A percentile compares a stretch with the other conserved stretches of the same genome.
These are phyloP conservation scores for Silurus aristotelis DNA, from an alignment of 2,797 vertebrate genomes.

Conservation along the genomic window DNA sequence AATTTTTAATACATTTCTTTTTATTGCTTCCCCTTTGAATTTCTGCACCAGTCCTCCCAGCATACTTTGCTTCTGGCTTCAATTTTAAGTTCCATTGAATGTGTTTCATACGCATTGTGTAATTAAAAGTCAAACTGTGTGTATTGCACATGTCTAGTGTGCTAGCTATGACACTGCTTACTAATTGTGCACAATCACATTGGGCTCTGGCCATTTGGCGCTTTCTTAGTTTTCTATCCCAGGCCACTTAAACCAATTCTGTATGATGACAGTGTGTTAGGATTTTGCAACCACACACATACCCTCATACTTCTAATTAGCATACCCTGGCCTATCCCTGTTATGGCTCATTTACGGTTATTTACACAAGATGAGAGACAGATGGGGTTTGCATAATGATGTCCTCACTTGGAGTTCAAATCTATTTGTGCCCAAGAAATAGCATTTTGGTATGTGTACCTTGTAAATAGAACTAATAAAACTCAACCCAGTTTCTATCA, in stretches of 20 bases:
- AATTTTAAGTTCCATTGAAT: conserved; percentile 58
- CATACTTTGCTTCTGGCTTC: neutral
- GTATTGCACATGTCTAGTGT: conserved; percentile 46
- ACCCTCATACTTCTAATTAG: conserved; percentile 74
- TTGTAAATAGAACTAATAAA: neutral
- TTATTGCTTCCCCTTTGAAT: neutral
- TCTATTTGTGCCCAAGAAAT: conserved; percentile 33
- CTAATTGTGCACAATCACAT: conserved; percentile 65
- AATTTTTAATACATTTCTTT: neutral
- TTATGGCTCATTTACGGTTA: conserved; percentile 42
- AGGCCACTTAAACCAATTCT: conserved; percentile 70
- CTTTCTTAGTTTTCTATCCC: conserved; percentile 58
- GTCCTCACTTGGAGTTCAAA: conserved; percentile 8
- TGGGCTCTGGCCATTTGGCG: conserved; percentile 11
- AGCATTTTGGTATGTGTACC: neutral
- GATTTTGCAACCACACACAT: conserved; percentile 71
- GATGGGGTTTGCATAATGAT: conserved; percentile 15
- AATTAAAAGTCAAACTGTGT: conserved; percentile 64
- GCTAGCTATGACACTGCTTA: conserved; percentile 67
- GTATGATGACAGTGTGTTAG: conserved; percentile 76
- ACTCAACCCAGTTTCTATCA: neutral
- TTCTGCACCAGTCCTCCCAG: neutral
- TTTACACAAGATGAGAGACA: conserved; percentile 38
- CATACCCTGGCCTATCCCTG: conserved; percentile 59
- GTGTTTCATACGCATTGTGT: conserved; percentile 59